Evolutionary conservation across 2,888 invertebrate species (phyloP).

Genomic region (Ophonus ardosiacus): DNA sequence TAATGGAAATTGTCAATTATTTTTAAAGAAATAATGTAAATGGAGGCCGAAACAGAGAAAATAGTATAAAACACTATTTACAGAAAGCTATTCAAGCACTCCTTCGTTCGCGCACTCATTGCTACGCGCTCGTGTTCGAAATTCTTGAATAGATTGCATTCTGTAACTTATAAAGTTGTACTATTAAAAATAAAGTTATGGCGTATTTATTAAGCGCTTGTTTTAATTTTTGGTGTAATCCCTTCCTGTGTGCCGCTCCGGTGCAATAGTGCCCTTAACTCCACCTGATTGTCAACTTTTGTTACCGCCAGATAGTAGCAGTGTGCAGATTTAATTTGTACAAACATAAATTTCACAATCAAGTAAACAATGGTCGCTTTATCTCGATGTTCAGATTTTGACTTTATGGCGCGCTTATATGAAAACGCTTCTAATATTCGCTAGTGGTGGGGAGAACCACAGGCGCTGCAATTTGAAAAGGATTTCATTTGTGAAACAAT

Average conservation of each 20-base stretch:
- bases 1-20: too few relatives aligned
- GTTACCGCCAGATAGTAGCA: slow-evolving; percentile 72
- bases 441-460: slow-evolving; percentile 11
- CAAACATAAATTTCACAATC: slow-evolving; percentile 77
- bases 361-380: slow-evolving; percentile 76
- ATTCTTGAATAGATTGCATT: too few relatives aligned
- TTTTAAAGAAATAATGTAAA: too few relatives aligned
- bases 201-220: not conserved
- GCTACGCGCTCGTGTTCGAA: too few relatives aligned
- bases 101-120: too few relatives aligned
- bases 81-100: too few relatives aligned
- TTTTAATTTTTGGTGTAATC: not conserved
- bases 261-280: slow-evolving; percentile 54
- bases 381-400: slow-evolving; percentile 76
- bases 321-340: slow-evolving; percentile 76
- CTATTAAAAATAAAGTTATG: too few relatives aligned
- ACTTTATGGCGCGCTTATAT: slow-evolving; percentile 75
- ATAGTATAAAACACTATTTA: too few relatives aligned
- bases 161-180: too few relatives aligned
- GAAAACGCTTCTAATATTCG: slow-evolving; percentile 75
- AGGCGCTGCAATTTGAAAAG: slow-evolving; percentile 56
- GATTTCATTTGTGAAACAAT: slow-evolving; percentile 61
- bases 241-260: slow-evolving; percentile 67
- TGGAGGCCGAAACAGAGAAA: too few relatives aligned
- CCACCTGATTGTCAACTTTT: slow-evolving; percentile 74